A percentile compares a stretch with the other conserved stretches of the same genome.
Conservation (phyloP, 2,113 vertebrate genomes). For the Rhinichthys klamathensis region DNA sequence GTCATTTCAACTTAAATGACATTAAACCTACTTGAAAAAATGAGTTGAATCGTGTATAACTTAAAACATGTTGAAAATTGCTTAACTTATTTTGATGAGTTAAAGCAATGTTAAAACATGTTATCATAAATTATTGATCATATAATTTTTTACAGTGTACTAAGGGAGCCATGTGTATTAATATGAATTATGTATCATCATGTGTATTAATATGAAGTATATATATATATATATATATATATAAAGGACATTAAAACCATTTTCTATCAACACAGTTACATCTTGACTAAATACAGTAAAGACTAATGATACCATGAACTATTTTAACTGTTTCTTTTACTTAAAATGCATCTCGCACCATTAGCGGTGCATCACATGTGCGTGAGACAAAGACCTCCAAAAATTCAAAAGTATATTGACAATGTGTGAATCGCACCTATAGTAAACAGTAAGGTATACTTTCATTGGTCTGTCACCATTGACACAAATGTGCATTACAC, state of each 20-base stretch:
- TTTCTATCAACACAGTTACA: not conserved
- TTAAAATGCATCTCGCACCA: too few relatives aligned
- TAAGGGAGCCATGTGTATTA: not conserved
- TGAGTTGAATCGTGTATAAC: too few relatives aligned
- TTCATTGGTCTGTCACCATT: not conserved
- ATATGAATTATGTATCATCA: not conserved
- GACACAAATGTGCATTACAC: slow-evolving; percentile 46
- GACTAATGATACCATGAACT: not conserved
- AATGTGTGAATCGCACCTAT: not conserved
- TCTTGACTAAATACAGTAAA: not conserved
- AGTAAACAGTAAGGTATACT: not conserved
- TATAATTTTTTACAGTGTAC: not conserved
- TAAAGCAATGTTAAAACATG: too few relatives aligned
- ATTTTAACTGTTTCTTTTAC: not conserved
- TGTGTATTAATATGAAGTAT: not conserved
- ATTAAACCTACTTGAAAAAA: too few relatives aligned
- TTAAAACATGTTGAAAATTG: too few relatives aligned
- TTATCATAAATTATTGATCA: too few relatives aligned
- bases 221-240: not conserved
- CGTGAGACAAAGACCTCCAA: too few relatives aligned
- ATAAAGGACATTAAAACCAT: not conserved
- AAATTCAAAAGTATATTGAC: not conserved
- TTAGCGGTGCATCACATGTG: too few relatives aligned
- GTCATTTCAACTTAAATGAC: too few relatives aligned
- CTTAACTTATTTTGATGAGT: too few relatives aligned